Evolutionary conservation across 2,797 vertebrate species (phyloP).

Genomic region (Eurystomus glaucurus): DNA sequence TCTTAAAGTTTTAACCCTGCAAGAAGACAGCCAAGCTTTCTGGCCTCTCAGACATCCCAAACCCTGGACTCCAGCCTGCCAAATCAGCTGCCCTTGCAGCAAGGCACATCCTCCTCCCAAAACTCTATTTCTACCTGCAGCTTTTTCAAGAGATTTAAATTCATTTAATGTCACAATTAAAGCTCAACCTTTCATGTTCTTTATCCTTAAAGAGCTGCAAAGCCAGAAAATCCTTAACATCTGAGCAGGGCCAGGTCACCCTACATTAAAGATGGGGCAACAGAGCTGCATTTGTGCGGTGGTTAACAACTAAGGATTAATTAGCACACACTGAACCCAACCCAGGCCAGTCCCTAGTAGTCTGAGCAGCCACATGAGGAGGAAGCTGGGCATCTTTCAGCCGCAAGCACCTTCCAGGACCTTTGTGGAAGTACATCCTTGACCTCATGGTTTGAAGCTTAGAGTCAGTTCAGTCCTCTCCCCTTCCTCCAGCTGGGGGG

Average conservation of each 20-base stretch:
- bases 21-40: not conserved
- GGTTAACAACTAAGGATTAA: not conserved
- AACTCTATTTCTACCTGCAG: not conserved
- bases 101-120: not conserved
- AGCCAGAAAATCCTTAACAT: slow-evolving; percentile 8
- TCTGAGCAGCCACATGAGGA: not conserved
- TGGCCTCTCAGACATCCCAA: not conserved
- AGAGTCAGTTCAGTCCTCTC: not conserved
- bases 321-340: not conserved
- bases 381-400: not conserved
- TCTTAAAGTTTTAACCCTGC: not conserved
- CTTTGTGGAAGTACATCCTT: not conserved
- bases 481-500: not conserved
- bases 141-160: not conserved
- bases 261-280: not conserved
- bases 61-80: not conserved
- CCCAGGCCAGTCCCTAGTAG: not conserved
- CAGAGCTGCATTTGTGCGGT: not conserved
- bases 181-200: not conserved
- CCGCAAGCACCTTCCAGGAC: not conserved
- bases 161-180: slow-evolving; percentile 6
- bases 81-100: slow-evolving; percentile 3
- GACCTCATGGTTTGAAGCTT: not conserved
- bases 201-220: slow-evolving; percentile 18
- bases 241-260: not conserved